Evolutionary conservation across 1,140 invertebrate genomes (phyloP), one percentile per base, ranked within the genome.

Genomic region (Caerostris darwini): DNA sequence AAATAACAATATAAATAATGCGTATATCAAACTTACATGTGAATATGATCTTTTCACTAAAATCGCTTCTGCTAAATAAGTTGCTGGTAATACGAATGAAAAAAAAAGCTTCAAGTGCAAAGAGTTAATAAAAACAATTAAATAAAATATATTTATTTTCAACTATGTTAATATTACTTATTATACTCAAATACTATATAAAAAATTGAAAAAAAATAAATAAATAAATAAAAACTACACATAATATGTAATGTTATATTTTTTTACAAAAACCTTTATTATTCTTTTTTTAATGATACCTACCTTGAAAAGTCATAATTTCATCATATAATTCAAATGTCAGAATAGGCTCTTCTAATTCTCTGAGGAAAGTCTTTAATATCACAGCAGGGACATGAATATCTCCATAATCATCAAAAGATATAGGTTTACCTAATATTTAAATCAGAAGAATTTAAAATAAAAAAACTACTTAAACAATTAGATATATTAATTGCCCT

Each of bases 301-400:
- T 71, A 96, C 96, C 95, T 95, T 99, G 98, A 96, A 99, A 99
- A 95, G 98, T 97, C 57, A 98, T 97, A 59, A 99, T 98, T 96
- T 99, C 98, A 95, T 99, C 98, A 96, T 99, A 99, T 0, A 99
- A 96, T 93, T 99, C 98, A 96, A 98, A 99, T 1, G 99, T 99
- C 96, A 99, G 97, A 5, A 99, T 96, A 1, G 99, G 99, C 96
- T 99, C 99, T 94, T 98, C 97, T 71, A 99, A 96, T 96, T 99
- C 99, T 58, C 99, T 96, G 0, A 99, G 97, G 96, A 99, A 99
- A 89, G 98, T 98, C 96, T 99, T 99, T 19, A 99, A 96, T 94
- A 99, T 97, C 59, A 99, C 99, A 7, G 99, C 99, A 50, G 99
- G 98, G 93, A 99, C 97, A 96, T 99, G 99, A 3, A 98, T 97